Conservation (phyloP, 2,888 invertebrate genomes). For the Zhengitettix transpicula region DNA sequence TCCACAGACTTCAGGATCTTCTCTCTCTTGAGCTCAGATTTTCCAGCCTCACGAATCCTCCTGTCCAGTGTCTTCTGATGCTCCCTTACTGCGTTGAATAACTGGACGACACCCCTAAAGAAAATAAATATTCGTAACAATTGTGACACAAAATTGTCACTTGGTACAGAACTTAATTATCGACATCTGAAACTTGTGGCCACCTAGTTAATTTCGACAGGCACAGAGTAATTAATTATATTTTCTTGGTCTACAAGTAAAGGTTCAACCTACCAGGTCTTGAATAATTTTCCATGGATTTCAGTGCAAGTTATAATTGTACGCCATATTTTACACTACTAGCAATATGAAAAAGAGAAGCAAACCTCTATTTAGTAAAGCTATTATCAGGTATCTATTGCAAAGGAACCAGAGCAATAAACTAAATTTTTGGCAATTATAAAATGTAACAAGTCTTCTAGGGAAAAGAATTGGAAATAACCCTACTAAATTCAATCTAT, state of each 20-base stretch:
- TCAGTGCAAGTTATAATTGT: no score
- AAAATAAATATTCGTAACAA: no score
- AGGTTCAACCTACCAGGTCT: no score
- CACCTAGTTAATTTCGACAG: no score
- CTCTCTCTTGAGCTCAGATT: constrained; percentile 60
- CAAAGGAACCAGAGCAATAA: background rate
- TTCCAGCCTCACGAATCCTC: constrained; percentile 49
- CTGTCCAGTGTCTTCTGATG: constrained; percentile 64
- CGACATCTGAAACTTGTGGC: no score
- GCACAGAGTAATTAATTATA: no score
- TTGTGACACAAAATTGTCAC: no score
- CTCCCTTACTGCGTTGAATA: constrained; percentile 77
- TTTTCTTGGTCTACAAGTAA: no score
- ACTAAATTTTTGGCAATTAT: background rate
- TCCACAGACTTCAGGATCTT: constrained; percentile 57
- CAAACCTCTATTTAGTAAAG: background rate
- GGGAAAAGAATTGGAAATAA: background rate
- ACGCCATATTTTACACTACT: no score
- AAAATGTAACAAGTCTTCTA: background rate
- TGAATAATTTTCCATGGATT: no score
- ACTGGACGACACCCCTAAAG: constrained; percentile 70
- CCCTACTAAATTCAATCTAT: no score
- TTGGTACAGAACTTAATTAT: no score
- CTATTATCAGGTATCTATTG: background rate
- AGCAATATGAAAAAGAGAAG: background rate